Evolutionary conservation across 1,140 invertebrate species (phyloP).

Genomic region (Drosophila subobscura): DNA sequence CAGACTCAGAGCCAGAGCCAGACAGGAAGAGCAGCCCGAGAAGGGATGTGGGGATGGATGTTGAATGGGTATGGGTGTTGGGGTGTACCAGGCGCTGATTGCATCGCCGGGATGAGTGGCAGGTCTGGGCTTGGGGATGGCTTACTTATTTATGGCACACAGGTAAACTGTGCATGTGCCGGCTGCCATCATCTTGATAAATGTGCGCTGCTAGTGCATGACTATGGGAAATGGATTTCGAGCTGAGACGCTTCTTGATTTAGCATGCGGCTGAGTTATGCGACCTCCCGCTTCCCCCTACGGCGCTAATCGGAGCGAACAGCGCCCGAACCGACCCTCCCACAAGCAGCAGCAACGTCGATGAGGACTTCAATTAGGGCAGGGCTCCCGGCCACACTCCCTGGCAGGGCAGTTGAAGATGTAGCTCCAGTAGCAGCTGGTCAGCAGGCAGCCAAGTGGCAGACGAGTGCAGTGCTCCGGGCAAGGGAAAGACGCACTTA

Average conservation of each 20-base stretch:
- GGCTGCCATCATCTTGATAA: constrained; percentile 57
- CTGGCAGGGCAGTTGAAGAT: too few species aligned
- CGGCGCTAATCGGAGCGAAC: constrained; percentile 34
- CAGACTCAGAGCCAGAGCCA: constrained; percentile 13
- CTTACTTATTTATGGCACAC: constrained; percentile 69
- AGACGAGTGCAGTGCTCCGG: constrained; percentile 38
- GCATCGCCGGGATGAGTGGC: constrained; percentile 21
- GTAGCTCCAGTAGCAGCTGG: constrained; percentile 40
- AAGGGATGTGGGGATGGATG: neutral
- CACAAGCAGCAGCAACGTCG: constrained; percentile 27
- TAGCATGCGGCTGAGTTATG: constrained; percentile 65
- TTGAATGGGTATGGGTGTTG: constrained; percentile 5
- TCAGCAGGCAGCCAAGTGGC: constrained; percentile 55
- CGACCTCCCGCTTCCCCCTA: constrained; percentile 10
- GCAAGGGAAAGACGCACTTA: constrained; percentile 35
- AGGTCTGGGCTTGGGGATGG: constrained; percentile 20
- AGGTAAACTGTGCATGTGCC: constrained; percentile 45
- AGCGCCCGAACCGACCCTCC: neutral
- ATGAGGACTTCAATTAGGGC: constrained; percentile 52
- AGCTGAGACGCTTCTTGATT: constrained; percentile 56
- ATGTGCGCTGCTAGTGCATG: constrained; percentile 55
- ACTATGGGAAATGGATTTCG: constrained; percentile 66
- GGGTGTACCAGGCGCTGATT: constrained; percentile 38
- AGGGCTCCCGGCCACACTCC: constrained; percentile 17
- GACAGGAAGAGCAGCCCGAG: neutral